Conservation (phyloP, 2,888 invertebrate species). For the Stegophylla sp. region DNA sequence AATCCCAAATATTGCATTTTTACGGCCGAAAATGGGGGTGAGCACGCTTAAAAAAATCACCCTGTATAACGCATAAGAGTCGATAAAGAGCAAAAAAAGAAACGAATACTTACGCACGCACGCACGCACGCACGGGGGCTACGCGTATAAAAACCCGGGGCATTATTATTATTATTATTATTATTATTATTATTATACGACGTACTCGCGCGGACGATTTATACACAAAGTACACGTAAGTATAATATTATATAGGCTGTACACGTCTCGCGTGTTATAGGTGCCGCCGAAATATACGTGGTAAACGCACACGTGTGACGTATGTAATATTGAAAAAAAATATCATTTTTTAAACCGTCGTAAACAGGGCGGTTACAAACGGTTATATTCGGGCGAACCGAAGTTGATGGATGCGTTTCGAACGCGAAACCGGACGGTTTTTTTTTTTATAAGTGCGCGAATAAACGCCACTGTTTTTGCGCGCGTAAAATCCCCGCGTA, state of each 20-base stretch:
- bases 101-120: too few species aligned
- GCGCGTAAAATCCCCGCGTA: too few species aligned
- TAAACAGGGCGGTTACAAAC: conserved; percentile 42
- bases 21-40: too few species aligned
- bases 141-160: background rate
- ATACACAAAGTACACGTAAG: too few species aligned
- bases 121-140: too few species aligned
- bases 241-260: too few species aligned
- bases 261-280: too few species aligned
- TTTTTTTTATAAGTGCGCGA: background rate
- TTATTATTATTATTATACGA: too few species aligned
- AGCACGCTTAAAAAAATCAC: too few species aligned
- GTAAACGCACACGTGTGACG: background rate
- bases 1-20: too few species aligned
- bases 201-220: background rate
- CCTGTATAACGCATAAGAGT: too few species aligned
- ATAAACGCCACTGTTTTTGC: background rate
- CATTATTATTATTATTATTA: background rate
- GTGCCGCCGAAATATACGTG: background rate
- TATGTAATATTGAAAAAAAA: conserved; percentile 31
- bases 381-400: conserved; percentile 37
- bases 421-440: conserved; percentile 23
- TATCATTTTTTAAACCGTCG: conserved; percentile 34
- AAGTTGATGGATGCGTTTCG: conserved; percentile 51
- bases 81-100: too few species aligned